Base-by-base conservation (phyloP, 1,140 invertebrate species). In the Bradysia coprophila region DNA sequence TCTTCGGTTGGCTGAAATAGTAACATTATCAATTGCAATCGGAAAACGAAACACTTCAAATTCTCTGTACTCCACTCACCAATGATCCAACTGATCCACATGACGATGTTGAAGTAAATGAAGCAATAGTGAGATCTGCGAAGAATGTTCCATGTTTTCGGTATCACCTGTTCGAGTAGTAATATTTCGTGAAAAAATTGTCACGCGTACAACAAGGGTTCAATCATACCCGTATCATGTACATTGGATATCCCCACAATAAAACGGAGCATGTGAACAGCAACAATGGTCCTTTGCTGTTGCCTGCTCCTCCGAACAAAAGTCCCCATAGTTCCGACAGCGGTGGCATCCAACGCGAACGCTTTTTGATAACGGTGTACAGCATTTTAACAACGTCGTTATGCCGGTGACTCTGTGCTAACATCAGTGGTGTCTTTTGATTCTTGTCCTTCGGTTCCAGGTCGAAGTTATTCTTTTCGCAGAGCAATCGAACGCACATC, bases 161-260 rank as follows among this genome's bases (percentile, higher is more conserved):
- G 86, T 43, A 92, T 76, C 48, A 82, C 84, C 72, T 85, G 62
- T n/a, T n/a, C n/a, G n/a, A n/a, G n/a, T n/a, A n/a, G n/a, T n/a
- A 36, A 68, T 67, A 49, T n/a, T n/a, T n/a, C n/a, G n/a, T n/a
- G n/a, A n/a, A n/a, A n/a, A n/a, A n/a, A n/a, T n/a, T n/a, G n/a
- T n/a, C n/a, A n/a, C n/a, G n/a, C n/a, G n/a, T n/a, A n/a, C n/a
- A n/a, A n/a, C n/a, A n/a, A n/a, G n/a, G n/a, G n/a, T n/a, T n/a
- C n/a, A n/a, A 37, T 52, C 66, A 65, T 65, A 82, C 78, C 59
- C 80, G 76, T 38, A 90, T 73, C 48, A 92, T 66, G 57, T 92
- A 93, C 82, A 92, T 88, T 1, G 89, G 88, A 59, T 93, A 92
- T 18, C 83, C 86, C 87, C 86, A 92, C 3, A 89, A 63, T 3